Evolutionary conservation across 2,888 invertebrate genomes (phyloP).

Genomic region (Drosophila mercatorum): DNA sequence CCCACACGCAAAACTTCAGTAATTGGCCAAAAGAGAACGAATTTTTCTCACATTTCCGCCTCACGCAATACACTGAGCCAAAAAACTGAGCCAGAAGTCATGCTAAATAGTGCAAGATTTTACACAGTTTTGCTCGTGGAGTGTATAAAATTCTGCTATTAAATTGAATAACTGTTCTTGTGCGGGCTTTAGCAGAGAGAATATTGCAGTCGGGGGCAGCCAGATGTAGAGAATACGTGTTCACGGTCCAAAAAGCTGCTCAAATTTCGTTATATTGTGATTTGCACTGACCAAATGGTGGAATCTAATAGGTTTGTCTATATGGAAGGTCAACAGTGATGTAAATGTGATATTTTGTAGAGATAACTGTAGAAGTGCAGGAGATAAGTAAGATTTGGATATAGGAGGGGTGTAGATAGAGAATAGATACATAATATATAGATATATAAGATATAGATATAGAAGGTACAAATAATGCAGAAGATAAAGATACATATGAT

Average conservation of each 20-base stretch:
- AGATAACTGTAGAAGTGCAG: background rate
- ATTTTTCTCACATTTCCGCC: conserved; percentile 42
- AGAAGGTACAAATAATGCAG: background rate
- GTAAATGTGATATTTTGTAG: background rate
- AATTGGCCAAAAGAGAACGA: conserved; percentile 26
- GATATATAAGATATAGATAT: too few species aligned
- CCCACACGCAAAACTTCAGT: conserved; percentile 34
- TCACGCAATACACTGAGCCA: conserved; percentile 34
- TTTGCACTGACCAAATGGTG: background rate
- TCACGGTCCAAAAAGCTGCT: conserved; percentile 8
- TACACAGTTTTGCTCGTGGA: background rate
- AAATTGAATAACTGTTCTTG: background rate
- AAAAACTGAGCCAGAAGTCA: conserved; percentile 1
- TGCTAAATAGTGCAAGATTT: background rate
- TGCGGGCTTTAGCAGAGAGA: background rate
- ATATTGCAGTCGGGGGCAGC: background rate
- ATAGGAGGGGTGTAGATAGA: background rate
- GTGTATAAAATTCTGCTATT: background rate
- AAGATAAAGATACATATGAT: background rate
- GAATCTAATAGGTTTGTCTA: background rate
- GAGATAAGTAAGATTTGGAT: background rate
- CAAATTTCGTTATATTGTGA: conserved; percentile 4
- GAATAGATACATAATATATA: too few species aligned
- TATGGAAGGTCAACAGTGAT: background rate
- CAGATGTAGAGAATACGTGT: conserved; percentile 2